Conservation (phyloP, 2,113 vertebrate genomes). For the Varanus komodoensis region DNA sequence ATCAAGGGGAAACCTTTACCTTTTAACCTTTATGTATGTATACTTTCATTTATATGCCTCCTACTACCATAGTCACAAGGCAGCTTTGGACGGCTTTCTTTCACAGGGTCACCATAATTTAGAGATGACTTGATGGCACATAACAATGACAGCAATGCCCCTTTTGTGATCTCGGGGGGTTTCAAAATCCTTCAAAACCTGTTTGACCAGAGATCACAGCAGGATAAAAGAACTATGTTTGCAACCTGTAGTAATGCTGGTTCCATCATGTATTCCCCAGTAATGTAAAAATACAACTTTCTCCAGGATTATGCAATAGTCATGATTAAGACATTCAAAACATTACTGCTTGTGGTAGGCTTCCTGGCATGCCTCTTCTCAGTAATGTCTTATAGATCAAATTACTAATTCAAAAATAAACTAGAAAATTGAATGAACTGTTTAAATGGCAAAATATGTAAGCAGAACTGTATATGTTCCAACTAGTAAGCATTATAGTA, state of each 20-base stretch:
- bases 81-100: too few relatives aligned
- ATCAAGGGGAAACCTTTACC: too few relatives aligned
- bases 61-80: too few relatives aligned
- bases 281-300: not conserved
- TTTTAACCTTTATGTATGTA: too few relatives aligned
- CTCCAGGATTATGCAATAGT: not conserved
- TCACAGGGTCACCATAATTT: too few relatives aligned
- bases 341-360: not conserved
- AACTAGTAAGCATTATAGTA: not conserved
- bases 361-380: not conserved
- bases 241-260: not conserved
- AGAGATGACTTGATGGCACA: too few relatives aligned
- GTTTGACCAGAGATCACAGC: not conserved
- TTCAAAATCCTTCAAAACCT: not conserved
- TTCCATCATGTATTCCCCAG: not conserved
- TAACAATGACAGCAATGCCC: too few relatives aligned
- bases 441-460: not conserved
- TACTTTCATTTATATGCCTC: too few relatives aligned
- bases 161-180: not conserved
- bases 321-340: not conserved
- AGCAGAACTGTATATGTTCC: not conserved
- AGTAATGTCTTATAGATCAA: not conserved
- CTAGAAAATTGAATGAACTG: not conserved
- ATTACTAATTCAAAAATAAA: not conserved
- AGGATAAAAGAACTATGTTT: not conserved